Evolutionary conservation across 2,888 invertebrate genomes (phyloP).

Genomic region (Chorisops tibialis): DNA sequence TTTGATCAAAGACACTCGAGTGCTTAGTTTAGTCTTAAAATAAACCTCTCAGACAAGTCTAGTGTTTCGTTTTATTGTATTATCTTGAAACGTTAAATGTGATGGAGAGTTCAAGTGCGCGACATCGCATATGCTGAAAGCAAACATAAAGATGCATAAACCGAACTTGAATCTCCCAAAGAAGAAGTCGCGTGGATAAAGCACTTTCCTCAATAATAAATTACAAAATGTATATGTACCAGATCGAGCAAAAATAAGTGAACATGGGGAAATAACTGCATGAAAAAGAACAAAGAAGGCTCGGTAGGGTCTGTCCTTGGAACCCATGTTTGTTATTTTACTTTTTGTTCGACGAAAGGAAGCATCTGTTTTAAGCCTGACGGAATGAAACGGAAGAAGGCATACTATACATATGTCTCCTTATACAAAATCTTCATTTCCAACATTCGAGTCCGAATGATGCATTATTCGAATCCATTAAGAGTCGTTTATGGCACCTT

Average conservation of each 20-base stretch:
- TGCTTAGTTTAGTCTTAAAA: conserved; percentile 3
- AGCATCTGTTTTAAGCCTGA: too few species aligned
- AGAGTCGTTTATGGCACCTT: too few species aligned
- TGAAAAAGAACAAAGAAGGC: too few species aligned
- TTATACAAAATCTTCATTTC: too few species aligned
- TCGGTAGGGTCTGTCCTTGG: too few species aligned
- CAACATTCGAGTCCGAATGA: too few species aligned
- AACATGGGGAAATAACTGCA: background rate
- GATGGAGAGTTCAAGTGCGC: conserved; percentile 12
- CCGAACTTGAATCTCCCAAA: background rate
- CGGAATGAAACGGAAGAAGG: too few species aligned
- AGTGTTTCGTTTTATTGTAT: background rate
- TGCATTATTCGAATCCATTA: too few species aligned
- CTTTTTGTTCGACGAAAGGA: too few species aligned
- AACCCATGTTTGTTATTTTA: too few species aligned
- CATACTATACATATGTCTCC: too few species aligned
- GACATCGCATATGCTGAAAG: background rate
- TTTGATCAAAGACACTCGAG: background rate
- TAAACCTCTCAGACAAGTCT: conserved; percentile 3
- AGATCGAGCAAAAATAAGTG: background rate
- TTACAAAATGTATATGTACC: background rate
- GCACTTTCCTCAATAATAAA: background rate
- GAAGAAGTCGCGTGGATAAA: conserved; percentile 2
- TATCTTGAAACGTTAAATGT: background rate
- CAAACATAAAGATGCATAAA: background rate